A percentile compares a stretch with the other conserved stretches of the same genome.
Evolutionary conservation across 2,113 vertebrate genomes (phyloP).

Genomic region (Myxocyprinus asiaticus): DNA sequence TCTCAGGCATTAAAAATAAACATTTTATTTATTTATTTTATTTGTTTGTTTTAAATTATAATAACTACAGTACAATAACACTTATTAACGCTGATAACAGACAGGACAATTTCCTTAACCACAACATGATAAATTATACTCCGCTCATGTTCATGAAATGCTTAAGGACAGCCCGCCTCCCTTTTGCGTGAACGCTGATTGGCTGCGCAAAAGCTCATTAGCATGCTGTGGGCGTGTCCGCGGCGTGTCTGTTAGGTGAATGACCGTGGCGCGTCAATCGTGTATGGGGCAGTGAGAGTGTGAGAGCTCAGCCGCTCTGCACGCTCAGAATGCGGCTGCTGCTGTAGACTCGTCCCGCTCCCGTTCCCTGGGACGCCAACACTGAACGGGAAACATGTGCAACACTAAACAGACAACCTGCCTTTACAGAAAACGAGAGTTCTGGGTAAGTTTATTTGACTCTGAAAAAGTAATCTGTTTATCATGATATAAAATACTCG

Average conservation of each 20-base stretch:
- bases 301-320: constrained; percentile 33
- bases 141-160: no score
- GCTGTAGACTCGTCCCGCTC: constrained; percentile 17
- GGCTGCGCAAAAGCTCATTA: constrained; percentile 25
- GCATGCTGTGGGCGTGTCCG: constrained; percentile 46
- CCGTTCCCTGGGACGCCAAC: constrained; percentile 31
- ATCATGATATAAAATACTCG: no score
- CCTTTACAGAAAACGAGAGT: constrained; percentile 65
- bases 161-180: no score
- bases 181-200: constrained; percentile 10
- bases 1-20: no score
- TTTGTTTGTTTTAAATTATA: no score
- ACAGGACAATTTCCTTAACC: no score
- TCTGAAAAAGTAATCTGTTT: neutral
- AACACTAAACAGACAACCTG: constrained; percentile 59
- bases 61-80: no score
- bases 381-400: constrained; percentile 70
- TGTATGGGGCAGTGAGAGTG: constrained; percentile 32
- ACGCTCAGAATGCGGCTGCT: constrained; percentile 48
- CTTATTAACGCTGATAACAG: no score
- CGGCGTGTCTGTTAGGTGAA: neutral
- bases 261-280: neutral
- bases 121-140: no score
- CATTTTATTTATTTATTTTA: no score
- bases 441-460: constrained; percentile 70